phyloP scores from a whole-genome alignment of 2,888 invertebrate species.

The Rhagonycha fulva region DNA sequence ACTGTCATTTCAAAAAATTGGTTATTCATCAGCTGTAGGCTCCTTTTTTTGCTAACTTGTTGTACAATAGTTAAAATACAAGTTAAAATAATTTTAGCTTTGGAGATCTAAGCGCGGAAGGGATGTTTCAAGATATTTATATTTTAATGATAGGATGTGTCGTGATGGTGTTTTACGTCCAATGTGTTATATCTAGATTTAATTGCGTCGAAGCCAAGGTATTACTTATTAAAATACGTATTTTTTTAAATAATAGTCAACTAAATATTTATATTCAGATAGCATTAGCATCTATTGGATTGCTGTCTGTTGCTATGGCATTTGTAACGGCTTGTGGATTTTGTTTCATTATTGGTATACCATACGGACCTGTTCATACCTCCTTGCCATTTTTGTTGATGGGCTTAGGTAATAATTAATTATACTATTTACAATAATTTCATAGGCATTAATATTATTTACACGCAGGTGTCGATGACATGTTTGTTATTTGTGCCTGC shows the following conservation, averaged over 20 bases:
- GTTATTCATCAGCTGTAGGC: too few relatives aligned
- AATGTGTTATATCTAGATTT: constrained; percentile 72
- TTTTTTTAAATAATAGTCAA: not conserved
- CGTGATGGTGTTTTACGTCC: constrained; percentile 76
- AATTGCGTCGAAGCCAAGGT: constrained; percentile 76
- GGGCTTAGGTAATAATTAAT: constrained; percentile 62
- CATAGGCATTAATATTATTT: not conserved
- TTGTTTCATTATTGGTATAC: constrained; percentile 71
- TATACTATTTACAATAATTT: not conserved
- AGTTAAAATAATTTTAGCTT: constrained; percentile 60
- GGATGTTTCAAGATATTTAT: constrained; percentile 75
- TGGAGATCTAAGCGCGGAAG: constrained; percentile 72
- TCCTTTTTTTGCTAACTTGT: too few relatives aligned
- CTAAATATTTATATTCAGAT: constrained; percentile 53
- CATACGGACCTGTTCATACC: constrained; percentile 82
- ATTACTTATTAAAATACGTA: constrained; percentile 39
- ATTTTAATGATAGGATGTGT: constrained; percentile 69
- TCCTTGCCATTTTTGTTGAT: constrained; percentile 80
- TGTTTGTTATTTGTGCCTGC: constrained; percentile 82
- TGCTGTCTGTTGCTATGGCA: constrained; percentile 74
- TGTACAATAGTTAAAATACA: too few relatives aligned
- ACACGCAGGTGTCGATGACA: constrained; percentile 72
- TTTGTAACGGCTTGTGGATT: constrained; percentile 72
- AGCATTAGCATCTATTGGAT: constrained; percentile 68
- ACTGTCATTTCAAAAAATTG: too few relatives aligned